These are phyloP conservation scores for Bubo bubo DNA, from an alignment of 2,113 vertebrate genomes.

Conservation along the genomic window DNA sequence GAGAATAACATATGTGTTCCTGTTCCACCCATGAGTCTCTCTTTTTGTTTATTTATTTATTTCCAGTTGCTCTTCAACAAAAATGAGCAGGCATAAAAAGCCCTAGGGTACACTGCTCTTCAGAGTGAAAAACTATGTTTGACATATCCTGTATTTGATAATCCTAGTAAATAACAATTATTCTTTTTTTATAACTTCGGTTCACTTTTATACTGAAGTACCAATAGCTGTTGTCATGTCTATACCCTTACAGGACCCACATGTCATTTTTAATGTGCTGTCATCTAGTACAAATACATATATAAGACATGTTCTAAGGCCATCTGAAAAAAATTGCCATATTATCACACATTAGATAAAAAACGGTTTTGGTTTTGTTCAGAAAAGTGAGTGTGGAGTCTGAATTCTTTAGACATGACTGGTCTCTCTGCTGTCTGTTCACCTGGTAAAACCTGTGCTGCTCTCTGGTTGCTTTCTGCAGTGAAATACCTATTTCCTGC, in stretches of 20 bases:
- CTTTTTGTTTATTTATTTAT: neutral
- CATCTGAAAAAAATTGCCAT: neutral
- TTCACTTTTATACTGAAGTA: neutral
- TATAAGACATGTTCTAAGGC: neutral
- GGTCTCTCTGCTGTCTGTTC: neutral
- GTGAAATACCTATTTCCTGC: neutral
- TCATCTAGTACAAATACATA: neutral
- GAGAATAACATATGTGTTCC: neutral
- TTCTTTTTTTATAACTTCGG: neutral
- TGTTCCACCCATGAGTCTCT: neutral
- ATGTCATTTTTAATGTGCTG: neutral
- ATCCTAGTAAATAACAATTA: neutral
- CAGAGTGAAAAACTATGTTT: neutral
- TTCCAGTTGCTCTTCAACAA: neutral
- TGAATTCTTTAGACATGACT: neutral
- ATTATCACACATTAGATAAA: neutral
- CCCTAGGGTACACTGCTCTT: neutral
- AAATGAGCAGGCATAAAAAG: neutral
- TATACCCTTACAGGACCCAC: neutral
- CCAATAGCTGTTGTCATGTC: neutral
- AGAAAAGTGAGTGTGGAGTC: neutral
- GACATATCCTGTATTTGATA: neutral
- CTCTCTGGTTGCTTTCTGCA: neutral
- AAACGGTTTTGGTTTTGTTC: neutral
- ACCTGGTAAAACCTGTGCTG: neutral